phyloP scores from a whole-genome alignment of 2,888 invertebrate species.

The Apotomis capreana region DNA sequence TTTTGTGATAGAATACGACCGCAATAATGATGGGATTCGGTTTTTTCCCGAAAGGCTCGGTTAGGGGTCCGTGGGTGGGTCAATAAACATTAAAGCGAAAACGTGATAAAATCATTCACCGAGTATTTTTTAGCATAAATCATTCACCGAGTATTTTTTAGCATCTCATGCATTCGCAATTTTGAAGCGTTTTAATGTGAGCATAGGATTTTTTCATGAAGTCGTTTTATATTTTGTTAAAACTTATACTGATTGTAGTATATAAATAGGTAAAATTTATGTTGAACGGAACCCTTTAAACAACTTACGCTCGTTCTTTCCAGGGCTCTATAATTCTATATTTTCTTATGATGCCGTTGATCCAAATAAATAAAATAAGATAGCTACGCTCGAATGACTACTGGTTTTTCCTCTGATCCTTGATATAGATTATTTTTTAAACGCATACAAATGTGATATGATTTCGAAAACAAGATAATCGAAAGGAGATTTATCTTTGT shows the following conservation, averaged over 20 bases:
- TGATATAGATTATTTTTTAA: slow-evolving; percentile 25
- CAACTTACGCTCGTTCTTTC: not conserved
- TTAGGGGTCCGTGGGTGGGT: slow-evolving; percentile 23
- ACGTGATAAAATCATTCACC: no score
- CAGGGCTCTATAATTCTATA: no score
- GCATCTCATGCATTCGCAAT: no score
- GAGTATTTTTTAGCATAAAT: no score
- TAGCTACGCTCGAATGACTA: slow-evolving; percentile 24
- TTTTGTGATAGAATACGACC: slow-evolving; percentile 49
- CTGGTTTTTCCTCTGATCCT: slow-evolving; percentile 32
- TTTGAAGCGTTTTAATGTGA: no score
- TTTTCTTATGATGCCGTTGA: no score
- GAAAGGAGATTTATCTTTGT: slow-evolving; percentile 6
- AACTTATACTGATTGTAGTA: no score
- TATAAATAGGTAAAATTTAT: no score
- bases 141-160: no score
- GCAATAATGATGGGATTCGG: slow-evolving; percentile 43
- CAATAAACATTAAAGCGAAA: no score
- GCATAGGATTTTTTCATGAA: no score
- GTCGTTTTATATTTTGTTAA: no score
- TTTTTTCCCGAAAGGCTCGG: slow-evolving; percentile 8
- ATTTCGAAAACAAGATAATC: slow-evolving; percentile 29
- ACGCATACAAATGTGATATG: slow-evolving; percentile 7
- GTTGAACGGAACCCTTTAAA: not conserved
- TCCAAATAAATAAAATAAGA: not conserved